Evolutionary conservation across 2,113 vertebrate species (phyloP).

Genomic region (Podocnemis expansa): DNA sequence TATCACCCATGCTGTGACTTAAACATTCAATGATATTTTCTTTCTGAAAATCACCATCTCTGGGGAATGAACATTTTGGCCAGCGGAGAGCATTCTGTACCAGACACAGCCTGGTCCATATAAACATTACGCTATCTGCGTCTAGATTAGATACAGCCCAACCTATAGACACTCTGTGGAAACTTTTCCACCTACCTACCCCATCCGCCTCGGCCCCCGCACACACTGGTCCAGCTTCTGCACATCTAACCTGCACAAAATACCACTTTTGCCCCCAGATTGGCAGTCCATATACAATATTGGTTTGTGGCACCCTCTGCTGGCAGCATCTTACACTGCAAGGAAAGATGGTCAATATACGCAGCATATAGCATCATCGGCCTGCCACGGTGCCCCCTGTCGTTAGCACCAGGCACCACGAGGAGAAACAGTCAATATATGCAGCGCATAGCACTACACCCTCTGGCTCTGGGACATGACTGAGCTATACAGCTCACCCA

Average conservation of each 20-base stretch:
- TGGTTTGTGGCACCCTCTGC: neutral
- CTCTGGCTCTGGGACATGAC: no score
- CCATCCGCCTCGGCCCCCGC: neutral
- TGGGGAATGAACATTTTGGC: neutral
- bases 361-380: neutral
- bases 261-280: no score
- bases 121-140: neutral
- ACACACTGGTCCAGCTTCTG: no score
- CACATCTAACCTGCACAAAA: neutral
- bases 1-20: neutral
- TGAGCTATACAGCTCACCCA: accelerated
- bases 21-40: neutral
- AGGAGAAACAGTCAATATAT: no score
- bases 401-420: no score
- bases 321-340: neutral
- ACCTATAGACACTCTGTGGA: neutral
- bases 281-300: neutral
- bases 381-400: neutral
- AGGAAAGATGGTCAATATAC: neutral
- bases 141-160: neutral
- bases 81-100: neutral
- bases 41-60: neutral
- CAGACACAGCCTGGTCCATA: neutral
- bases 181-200: neutral
- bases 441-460: no score